A percentile compares a stretch with the other conserved stretches of the same genome.
Evolutionary conservation across 2,888 invertebrate species (phyloP).

Genomic region (Yponomeuta cagnagella): DNA sequence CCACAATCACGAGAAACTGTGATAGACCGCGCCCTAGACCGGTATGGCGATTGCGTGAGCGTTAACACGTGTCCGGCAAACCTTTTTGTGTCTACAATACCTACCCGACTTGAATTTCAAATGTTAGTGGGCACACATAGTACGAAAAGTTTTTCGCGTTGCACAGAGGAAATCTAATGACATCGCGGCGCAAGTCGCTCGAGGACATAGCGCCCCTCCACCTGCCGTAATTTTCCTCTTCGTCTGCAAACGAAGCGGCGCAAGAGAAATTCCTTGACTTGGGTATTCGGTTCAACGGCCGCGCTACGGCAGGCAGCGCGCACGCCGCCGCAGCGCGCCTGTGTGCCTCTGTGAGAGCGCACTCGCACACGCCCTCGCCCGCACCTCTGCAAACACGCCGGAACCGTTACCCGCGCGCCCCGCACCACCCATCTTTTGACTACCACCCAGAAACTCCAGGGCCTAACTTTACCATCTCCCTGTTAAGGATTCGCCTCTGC

Average conservation of each 20-base stretch:
- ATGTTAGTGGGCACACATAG: background rate
- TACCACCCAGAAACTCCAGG: background rate
- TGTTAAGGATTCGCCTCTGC: background rate
- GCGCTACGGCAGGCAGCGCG: constrained; percentile 50
- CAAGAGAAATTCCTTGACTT: constrained; percentile 73
- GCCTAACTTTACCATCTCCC: background rate
- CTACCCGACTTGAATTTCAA: background rate
- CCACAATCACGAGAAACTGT: constrained; percentile 29
- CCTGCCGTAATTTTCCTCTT: constrained; percentile 56
- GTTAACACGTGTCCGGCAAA: constrained; percentile 40
- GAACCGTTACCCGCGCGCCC: constrained; percentile 64
- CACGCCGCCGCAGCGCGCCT: constrained; percentile 26
- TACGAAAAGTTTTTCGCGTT: too few species aligned
- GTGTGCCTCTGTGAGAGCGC: constrained; percentile 52
- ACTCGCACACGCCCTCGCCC: constrained; percentile 55
- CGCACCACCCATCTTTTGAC: constrained; percentile 36
- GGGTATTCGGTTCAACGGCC: constrained; percentile 73
- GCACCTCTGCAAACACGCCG: constrained; percentile 65
- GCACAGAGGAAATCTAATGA: background rate
- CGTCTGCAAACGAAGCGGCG: constrained; percentile 48
- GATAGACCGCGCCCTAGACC: constrained; percentile 55
- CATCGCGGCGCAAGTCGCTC: background rate
- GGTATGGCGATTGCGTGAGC: constrained; percentile 59
- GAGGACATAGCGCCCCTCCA: constrained; percentile 27
- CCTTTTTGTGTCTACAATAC: constrained; percentile 14